Evolutionary conservation across 2,888 invertebrate species (phyloP), one percentile per base, ranked within the genome.

Genomic region (Serripes groenlandicus): DNA sequence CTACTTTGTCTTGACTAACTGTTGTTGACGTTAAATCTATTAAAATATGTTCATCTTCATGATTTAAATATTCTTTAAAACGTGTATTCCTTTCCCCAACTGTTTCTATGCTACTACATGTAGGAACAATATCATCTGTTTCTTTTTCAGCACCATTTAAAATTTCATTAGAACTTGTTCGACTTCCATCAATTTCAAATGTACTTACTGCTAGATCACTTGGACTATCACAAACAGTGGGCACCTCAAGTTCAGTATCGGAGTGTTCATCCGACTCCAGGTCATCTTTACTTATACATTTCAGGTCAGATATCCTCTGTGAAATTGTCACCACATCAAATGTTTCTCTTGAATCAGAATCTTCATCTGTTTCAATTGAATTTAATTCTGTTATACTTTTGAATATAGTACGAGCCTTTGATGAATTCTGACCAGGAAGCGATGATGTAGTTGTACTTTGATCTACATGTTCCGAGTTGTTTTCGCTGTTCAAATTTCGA

Each of bases 351-450:
- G 37, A 56, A 28, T 78, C 64, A 2, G 81, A 85, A 37, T 85
- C 81, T 28, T 81, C 78, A 69, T 85, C 85, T 73, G 85, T 85
- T 74, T 81, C 85, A 34, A 85, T 85, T 35, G 85, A 76, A 37
- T 76, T 81, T 21, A 85, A 64, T 42, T 85, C 81, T 9, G 85
- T 85, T 30, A 85, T 85, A 35, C 85, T 85, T 74, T 85, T 85
- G 42, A 81, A 81, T 30, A 35, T 37, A 23, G 58, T 73, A 23
- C 42, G 52, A 49, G 11, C 32, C 23, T 34, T 64, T 11, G n/a
- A n/a, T 32, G 35, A 37, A 21, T 32, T 23, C 26, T 37, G 15
- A 49, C 49, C 21, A 1, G 15, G 49, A 2, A 5, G 49, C 21
- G 15, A 21, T 15, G 3, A 21, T 5, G 15, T 21, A 2, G 49